Base-by-base conservation (phyloP, 2,113 vertebrate genomes). In the Bos indicus region DNA sequence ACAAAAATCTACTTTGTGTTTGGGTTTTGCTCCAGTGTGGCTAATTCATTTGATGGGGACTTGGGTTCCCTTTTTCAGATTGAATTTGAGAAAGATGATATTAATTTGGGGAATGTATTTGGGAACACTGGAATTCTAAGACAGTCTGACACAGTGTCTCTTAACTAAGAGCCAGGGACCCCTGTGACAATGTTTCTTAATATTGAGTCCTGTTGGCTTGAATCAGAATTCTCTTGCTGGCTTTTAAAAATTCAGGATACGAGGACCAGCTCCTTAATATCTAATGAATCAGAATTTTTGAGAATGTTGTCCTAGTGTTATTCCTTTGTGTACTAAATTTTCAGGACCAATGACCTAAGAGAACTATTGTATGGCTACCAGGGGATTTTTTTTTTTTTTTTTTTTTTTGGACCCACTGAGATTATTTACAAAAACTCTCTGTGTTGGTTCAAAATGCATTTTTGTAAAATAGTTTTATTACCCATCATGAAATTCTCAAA, bases 81-180 rank as follows among this genome's bases (percentile, higher is more conserved):
- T 85, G 56, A 90, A 97, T 95, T 43, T 46, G 40, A 96, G 89
- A 97, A 97, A 93, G 74, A 77, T 62, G 9, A 64, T 67, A 30
- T 51, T 81, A 48, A 62, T 71, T 67, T 56, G 3, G 28, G 51
- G 43, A 91, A 59, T 56, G 13, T 13, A 46, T 36, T 87, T 56
- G 67, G 17, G 64, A 90, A 57, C 30, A 67, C 3, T 64, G 40
- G 57, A 54, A 28, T 30, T 94, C 81, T 81, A 90, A 95, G 25
- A 78, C 57, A 96, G 26, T 56, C 16, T 43, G 9, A 71, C 23
- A 23, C 64, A 56, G 2, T 23, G 26, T 94, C 36, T 95, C 51
- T 74, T 88, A 57, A 43, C 28, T 78, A 40, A 26, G 17, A 97
- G 7, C 4, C 33, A 59, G 52, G 13, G 8, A 67, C 2, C 8